Conservation (phyloP, 2,113 vertebrate genomes). For the Hypomesus transpacificus region DNA sequence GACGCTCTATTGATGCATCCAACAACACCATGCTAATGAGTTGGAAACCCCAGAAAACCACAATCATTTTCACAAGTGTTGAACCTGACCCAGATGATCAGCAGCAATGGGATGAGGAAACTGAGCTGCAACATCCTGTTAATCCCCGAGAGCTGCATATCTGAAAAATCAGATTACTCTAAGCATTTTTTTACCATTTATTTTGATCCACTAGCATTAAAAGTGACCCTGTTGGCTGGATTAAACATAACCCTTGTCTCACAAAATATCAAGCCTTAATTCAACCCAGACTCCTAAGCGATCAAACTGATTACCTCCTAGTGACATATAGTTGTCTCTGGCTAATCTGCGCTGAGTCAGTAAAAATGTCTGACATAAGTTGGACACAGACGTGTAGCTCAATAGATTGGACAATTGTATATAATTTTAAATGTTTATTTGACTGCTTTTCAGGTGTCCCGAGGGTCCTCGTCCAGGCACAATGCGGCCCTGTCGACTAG, state of each 20-base stretch:
- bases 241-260: slow-evolving; percentile 60
- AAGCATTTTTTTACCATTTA: slow-evolving; percentile 52
- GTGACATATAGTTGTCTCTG: slow-evolving; percentile 44
- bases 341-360: no score
- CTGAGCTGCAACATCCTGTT: slow-evolving; percentile 17
- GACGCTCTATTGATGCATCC: slow-evolving; percentile 29
- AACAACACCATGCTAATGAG: slow-evolving; percentile 41
- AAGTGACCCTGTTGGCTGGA: slow-evolving; percentile 52
- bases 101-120: slow-evolving; percentile 39
- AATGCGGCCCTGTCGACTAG: slow-evolving; percentile 84
- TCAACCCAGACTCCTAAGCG: slow-evolving; percentile 62
- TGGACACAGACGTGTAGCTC: no score
- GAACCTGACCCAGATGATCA: slow-evolving; percentile 50
- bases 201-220: slow-evolving; percentile 38
- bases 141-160: slow-evolving; percentile 10
- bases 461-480: slow-evolving; percentile 90
- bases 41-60: slow-evolving; percentile 31
- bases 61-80: slow-evolving; percentile 29
- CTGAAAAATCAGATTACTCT: slow-evolving; percentile 53
- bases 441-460: slow-evolving; percentile 75
- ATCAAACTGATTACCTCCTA: slow-evolving; percentile 75
- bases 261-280: slow-evolving; percentile 64
- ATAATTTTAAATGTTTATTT: neutral
- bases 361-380: no score
- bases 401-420: no score